Conservation (phyloP, 2,888 invertebrate species). For the Plebejus argus region DNA sequence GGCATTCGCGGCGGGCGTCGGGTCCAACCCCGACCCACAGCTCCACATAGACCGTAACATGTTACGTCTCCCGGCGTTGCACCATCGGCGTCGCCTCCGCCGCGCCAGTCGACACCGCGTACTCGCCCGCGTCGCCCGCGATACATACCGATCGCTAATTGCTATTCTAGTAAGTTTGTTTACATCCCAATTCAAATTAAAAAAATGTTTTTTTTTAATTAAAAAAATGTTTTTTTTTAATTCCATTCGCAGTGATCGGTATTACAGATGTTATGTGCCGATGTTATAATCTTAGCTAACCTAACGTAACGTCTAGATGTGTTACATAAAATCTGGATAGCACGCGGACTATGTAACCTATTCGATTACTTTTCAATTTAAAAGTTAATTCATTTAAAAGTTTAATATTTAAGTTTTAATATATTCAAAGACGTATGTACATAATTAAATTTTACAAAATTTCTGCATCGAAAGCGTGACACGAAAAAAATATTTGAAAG, state of each 20-base stretch:
- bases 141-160: constrained; percentile 16
- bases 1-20: constrained; percentile 41
- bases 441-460: background rate
- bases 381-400: background rate
- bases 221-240: background rate
- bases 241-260: background rate
- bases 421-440: background rate
- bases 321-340: constrained; percentile 47
- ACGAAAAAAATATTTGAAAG: background rate
- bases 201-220: no score
- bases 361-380: constrained; percentile 6
- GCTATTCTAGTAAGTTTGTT: constrained; percentile 33
- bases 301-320: constrained; percentile 55
- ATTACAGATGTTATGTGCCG: constrained; percentile 42
- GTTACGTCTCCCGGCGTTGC: constrained; percentile 56
- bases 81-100: constrained; percentile 45
- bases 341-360: constrained; percentile 33
- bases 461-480: background rate
- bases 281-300: constrained; percentile 66
- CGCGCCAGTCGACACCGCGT: constrained; percentile 67
- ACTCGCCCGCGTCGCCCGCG: constrained; percentile 71
- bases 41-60: constrained; percentile 68
- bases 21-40: constrained; percentile 57
- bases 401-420: background rate
- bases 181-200: constrained; percentile 1